Evolutionary conservation across 1,140 invertebrate species (phyloP).

Genomic region (Magallana ariakensis): DNA sequence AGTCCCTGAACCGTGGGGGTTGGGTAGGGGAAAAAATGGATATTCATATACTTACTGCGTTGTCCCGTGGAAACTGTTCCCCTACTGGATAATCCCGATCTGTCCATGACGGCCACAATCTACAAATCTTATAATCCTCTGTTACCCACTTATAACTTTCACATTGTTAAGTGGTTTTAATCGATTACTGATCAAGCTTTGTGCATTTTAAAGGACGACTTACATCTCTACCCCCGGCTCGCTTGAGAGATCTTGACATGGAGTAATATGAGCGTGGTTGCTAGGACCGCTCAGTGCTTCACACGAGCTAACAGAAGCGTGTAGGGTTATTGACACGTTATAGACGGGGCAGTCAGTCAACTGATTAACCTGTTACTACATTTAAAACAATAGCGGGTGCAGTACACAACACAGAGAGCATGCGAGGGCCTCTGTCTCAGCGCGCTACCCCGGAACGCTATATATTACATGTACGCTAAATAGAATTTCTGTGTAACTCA

Average conservation of each 20-base stretch:
- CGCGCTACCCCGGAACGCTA: not conserved
- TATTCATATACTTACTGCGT: not conserved
- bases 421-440: not conserved
- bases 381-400: constrained; percentile 12
- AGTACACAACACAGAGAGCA: not conserved
- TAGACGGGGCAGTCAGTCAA: not conserved
- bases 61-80: not conserved
- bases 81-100: constrained; percentile 26
- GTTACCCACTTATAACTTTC: not conserved
- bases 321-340: constrained; percentile 7
- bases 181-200: constrained; percentile 21
- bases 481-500: too few relatives aligned
- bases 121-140: constrained; percentile 1
- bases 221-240: not conserved
- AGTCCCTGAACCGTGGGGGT: too few relatives aligned
- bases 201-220: constrained; percentile 26
- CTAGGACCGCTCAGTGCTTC: constrained; percentile 13
- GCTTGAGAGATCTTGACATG: not conserved
- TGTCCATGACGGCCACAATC: not conserved
- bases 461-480: too few relatives aligned
- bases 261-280: constrained; percentile 10
- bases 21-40: too few relatives aligned
- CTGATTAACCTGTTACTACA: constrained; percentile 24
- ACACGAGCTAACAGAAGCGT: not conserved
- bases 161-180: constrained; percentile 3